phyloP scores from a whole-genome alignment of 2,797 vertebrate species.

The Sebastes matsubarae region DNA sequence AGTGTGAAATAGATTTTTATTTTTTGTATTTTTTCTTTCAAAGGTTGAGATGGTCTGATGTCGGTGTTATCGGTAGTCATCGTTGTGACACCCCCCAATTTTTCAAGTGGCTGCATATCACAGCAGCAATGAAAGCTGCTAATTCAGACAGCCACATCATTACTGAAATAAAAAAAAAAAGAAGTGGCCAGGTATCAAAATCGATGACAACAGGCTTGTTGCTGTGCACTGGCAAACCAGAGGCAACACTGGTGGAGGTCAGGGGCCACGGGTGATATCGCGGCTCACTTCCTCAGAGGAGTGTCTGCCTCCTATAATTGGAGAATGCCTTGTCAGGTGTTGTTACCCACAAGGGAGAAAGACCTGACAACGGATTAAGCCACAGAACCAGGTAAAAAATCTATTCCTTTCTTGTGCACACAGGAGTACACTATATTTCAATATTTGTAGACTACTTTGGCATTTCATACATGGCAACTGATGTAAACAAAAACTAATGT shows the following conservation, averaged over 20 bases:
- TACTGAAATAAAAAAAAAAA: neutral
- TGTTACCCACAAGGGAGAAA: neutral
- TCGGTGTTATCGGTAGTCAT: conserved; percentile 1
- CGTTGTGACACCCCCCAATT: neutral
- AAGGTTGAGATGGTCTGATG: conserved; percentile 5
- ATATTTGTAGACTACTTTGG: neutral
- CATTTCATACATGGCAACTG: neutral
- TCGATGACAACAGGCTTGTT: neutral
- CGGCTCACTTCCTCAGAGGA: neutral
- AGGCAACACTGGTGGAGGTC: neutral
- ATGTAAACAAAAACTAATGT: neutral
- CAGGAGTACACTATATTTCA: neutral
- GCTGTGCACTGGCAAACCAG: neutral
- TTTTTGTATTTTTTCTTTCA: neutral
- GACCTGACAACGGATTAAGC: neutral
- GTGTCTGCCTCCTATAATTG: neutral
- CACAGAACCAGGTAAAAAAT: neutral
- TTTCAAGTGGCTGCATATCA: conserved; percentile 1
- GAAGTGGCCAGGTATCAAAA: neutral
- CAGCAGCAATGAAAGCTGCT: neutral
- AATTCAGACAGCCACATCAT: neutral
- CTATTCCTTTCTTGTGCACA: neutral
- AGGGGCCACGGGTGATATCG: neutral
- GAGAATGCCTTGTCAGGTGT: neutral
- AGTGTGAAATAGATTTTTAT: conserved; percentile 38